These are phyloP conservation scores for Laterallus jamaicensis DNA, from an alignment of 2,113 vertebrate species.

Conservation along the genomic window DNA sequence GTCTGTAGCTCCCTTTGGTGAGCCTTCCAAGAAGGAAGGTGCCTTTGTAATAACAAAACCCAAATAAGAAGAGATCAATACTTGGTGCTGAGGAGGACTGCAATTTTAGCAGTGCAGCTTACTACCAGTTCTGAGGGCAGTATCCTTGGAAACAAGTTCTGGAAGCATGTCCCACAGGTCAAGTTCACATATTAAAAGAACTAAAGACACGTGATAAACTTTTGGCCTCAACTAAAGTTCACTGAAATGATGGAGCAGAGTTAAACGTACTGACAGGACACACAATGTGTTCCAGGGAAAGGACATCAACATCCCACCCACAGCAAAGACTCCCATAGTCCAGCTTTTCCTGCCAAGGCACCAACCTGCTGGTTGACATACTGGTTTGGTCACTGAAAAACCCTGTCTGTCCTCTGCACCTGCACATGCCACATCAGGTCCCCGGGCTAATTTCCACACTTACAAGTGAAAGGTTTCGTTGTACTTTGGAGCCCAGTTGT, in stretches of 20 bases:
- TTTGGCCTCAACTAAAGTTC: background rate
- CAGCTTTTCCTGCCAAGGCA: background rate
- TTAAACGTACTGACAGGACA: background rate
- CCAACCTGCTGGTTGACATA: background rate
- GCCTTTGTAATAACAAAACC: background rate
- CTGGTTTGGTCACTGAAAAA: background rate
- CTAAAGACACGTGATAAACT: background rate
- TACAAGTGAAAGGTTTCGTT: conserved; percentile 98
- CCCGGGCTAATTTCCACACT: conserved; percentile 57
- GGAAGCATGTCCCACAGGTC: background rate
- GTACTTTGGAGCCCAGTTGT: conserved; percentile 98
- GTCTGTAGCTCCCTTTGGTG: background rate
- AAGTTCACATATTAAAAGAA: background rate
- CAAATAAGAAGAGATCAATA: background rate
- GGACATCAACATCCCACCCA: background rate
- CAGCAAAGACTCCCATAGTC: background rate
- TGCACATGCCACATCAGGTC: background rate
- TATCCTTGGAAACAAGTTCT: conserved; percentile 11
- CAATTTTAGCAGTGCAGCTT: background rate
- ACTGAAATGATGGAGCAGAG: background rate
- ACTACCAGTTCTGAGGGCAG: background rate
- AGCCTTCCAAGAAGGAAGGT: background rate
- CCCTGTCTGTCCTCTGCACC: background rate
- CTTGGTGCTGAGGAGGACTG: background rate
- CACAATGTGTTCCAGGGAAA: background rate